Evolutionary conservation across 2,888 invertebrate genomes (phyloP), one percentile per base, ranked within the genome.

Genomic region (Caenorhabditis doughertyi): DNA sequence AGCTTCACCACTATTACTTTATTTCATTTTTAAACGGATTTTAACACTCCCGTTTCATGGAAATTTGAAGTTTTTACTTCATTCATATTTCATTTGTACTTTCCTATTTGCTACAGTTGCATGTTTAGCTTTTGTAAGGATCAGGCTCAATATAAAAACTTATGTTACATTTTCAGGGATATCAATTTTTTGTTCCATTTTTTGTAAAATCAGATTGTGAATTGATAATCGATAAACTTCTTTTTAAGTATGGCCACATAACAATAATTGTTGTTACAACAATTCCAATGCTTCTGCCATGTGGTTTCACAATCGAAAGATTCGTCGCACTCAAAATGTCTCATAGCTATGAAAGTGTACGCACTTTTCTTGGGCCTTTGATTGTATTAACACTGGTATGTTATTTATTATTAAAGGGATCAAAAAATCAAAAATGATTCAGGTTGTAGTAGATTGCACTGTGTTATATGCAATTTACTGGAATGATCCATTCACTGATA

Each of bases 281-380:
- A 11, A 49, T 65, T n/a, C 58, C 65, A 7, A 76, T 76, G 76
- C 23, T 67, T 25, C 18, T 76, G n/a, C 76, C 76, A 1, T 42
- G 65, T 25, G 55, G 47, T 25, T 67, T 76, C 49, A 49, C 76
- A 16, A 56, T 67, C 49, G 76, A 76, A 56, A 16, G 76, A 29
- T 64, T 65, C 35, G 27, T 47, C 18, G 76, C 76, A 18, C 27
- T 58, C 25, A 49, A 39, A 49, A 35, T 49, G 25, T 49, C 58
- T 2, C 47, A 67, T 8, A 62, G 29, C 18, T 76, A 76, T 56
- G 76, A 76, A 49, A 25, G 7, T 8, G 35, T 35, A 13, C n/a
- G 27, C 44, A 42, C 44, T 16, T n/a, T 65, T 23, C 47, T 76
- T 3, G 76, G 76, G 3, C 76, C 73, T 25, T 5, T 76, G 18